A percentile compares a stretch with the other conserved stretches of the same genome.
phyloP scores from a whole-genome alignment of 1,140 invertebrate genomes.

The Lanistes nyassanus region DNA sequence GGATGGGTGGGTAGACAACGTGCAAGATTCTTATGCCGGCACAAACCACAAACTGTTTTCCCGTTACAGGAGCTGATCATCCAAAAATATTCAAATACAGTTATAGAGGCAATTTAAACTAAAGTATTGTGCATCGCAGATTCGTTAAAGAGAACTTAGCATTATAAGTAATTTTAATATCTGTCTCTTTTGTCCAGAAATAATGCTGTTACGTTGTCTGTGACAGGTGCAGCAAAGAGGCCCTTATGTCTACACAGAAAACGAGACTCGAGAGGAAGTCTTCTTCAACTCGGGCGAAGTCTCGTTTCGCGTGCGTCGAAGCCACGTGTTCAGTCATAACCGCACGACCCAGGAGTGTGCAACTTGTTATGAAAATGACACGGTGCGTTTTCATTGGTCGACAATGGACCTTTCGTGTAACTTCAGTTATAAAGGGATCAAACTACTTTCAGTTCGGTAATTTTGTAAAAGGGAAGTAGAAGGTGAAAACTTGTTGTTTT shows the following conservation, averaged over 20 bases:
- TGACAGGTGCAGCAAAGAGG: conserved; percentile 32
- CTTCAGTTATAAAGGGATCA: no score
- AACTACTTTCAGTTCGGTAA: no score
- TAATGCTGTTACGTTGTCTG: no score
- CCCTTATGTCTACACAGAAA: conserved; percentile 35
- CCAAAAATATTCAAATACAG: not conserved
- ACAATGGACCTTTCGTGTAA: no score
- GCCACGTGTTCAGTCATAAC: conserved; percentile 20
- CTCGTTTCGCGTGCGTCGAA: conserved; percentile 7
- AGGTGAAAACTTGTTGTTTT: no score
- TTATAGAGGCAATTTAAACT: not conserved
- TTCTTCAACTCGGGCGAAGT: conserved; percentile 22
- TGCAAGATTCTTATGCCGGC: not conserved
- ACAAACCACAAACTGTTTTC: not conserved
- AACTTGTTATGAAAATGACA: conserved; percentile 28
- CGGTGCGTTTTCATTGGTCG: conserved; percentile 28
- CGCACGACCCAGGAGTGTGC: conserved; percentile 24
- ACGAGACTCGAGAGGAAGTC: conserved; percentile 24
- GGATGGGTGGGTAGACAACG: no score
- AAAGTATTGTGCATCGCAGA: no score
- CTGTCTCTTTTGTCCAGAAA: no score
- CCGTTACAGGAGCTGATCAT: not conserved
- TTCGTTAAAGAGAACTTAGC: no score
- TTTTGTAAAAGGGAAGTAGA: no score
- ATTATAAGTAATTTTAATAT: no score